Evolutionary conservation across 1,140 invertebrate genomes (phyloP), one percentile per base, ranked within the genome.

Genomic region (Scaptomyza hsui): DNA sequence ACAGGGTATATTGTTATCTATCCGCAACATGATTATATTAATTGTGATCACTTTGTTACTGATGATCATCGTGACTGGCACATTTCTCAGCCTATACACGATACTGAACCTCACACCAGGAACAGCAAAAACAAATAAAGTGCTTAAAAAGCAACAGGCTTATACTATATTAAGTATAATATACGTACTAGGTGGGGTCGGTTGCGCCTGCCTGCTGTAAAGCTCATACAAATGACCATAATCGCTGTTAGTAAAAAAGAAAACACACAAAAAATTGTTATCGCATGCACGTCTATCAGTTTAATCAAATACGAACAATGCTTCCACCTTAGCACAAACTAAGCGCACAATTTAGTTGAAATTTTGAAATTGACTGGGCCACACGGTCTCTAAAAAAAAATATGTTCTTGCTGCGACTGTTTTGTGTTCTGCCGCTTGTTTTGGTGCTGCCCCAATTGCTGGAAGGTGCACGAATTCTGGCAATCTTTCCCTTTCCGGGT

Each of bases 401-500:
- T n/a, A n/a, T 85, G 81, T 3, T 74, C 4, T 5, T 24, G 0
- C 15, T 59, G 1, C 47, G 48, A 1, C 15, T 86, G 13, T 49
- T 15, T 21, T 9, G 39, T 18, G 10, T 73, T 4, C 0, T 55
- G 1, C 16, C 29, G 35, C n/a, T 53, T 5, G 1, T 64, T 12
- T 41, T 32, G 0, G 1, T 75, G 6, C 6, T 82, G 1, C 48
- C 24, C 9, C 12, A 4, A 60, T 3, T 51, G 9, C n/a, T 86
- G 12, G 61, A 85, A 18, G 52, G 72, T 24, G 77, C 78, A 1
- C 77, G 80, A 21, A 90, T 91, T 18, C 13, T 91, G 18, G 82
- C 85, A 0, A 51, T 91, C 35, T 83, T 91, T 56, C 88, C 88
- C 0, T 89, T 61, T 52, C 64, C 67, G 2, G 85, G 88, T 1